Evolutionary conservation across 2,797 vertebrate species (phyloP).

Genomic region (Gymnoscopelus braueri): DNA sequence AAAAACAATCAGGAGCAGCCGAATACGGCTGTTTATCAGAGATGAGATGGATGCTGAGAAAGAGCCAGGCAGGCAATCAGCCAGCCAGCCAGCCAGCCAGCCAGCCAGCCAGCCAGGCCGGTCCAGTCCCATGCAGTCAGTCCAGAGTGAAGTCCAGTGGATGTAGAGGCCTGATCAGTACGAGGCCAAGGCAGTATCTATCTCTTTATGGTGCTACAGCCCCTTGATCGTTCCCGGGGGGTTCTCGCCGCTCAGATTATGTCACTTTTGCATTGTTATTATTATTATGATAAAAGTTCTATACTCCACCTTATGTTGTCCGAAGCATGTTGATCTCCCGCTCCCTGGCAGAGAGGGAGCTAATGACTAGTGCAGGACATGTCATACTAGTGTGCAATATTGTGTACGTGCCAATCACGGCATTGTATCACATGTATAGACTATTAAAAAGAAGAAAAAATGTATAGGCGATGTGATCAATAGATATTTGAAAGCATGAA

Average conservation of each 20-base stretch:
- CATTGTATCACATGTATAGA: constrained; percentile 78
- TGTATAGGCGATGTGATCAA: constrained; percentile 71
- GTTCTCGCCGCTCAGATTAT: constrained; percentile 69
- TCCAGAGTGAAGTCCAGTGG: constrained; percentile 57
- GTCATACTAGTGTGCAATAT: constrained; percentile 85
- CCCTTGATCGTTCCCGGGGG: constrained; percentile 59
- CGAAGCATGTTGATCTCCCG: constrained; percentile 50
- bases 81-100: constrained; percentile 17
- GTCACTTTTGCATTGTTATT: constrained; percentile 73
- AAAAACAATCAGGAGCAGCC: constrained; percentile 37
- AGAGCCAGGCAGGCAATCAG: constrained; percentile 12
- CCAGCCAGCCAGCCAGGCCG: constrained; percentile 35
- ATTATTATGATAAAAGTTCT: constrained; percentile 50
- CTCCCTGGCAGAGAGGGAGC: constrained; percentile 56
- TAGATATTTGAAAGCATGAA: constrained; percentile 74
- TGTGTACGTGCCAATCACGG: constrained; percentile 76
- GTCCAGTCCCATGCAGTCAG: constrained; percentile 50
- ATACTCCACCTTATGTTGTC: constrained; percentile 65
- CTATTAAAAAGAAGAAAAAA: constrained; percentile 61
- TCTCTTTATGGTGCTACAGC: constrained; percentile 84
- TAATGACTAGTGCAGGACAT: constrained; percentile 63
- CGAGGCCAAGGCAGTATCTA: constrained; percentile 72
- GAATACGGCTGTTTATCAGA: constrained; percentile 53
- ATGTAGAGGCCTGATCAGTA: constrained; percentile 64
- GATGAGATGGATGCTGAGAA: constrained; percentile 56